A percentile compares a stretch with the other conserved stretches of the same genome.
phyloP scores from a whole-genome alignment of 2,797 vertebrate species.

The Acipenser oxyrinchus region DNA sequence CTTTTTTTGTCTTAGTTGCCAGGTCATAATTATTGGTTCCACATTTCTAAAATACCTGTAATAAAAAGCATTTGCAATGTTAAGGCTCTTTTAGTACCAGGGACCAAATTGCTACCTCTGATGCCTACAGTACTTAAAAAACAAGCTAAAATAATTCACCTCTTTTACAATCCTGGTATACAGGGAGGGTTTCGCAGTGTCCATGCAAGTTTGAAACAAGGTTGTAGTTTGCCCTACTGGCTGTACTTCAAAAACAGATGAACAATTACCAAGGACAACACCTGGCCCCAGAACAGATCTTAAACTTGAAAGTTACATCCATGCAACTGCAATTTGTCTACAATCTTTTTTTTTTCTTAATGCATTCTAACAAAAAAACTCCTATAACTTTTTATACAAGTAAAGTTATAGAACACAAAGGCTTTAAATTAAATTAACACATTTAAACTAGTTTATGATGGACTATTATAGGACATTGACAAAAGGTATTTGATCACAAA shows the following conservation, averaged over 20 bases:
- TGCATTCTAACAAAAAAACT: too few species aligned
- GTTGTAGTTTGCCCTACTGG: constrained; percentile 57
- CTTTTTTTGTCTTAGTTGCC: constrained; percentile 58
- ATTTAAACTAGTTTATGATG: too few species aligned
- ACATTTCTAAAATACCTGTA: constrained; percentile 77
- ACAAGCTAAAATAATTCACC: constrained; percentile 42
- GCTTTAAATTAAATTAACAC: too few species aligned
- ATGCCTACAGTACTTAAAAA: constrained; percentile 66
- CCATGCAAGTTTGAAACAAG: constrained; percentile 66
- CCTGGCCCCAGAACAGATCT: constrained; percentile 37
- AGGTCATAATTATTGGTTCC: constrained; percentile 43
- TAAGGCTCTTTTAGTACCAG: constrained; percentile 75
- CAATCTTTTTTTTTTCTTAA: too few species aligned
- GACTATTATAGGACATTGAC: too few species aligned
- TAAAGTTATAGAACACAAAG: too few species aligned
- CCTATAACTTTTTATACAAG: too few species aligned
- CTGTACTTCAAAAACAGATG: constrained; percentile 51
- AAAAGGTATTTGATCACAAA: too few species aligned
- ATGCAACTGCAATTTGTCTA: neutral
- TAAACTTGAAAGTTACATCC: constrained; percentile 19
- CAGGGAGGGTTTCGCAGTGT: constrained; percentile 58
- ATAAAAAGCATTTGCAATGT: constrained; percentile 81
- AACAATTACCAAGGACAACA: constrained; percentile 52
- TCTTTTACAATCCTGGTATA: constrained; percentile 66
- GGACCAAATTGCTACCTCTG: constrained; percentile 76